Percentiles rank a stretch among this genome's conserved stretches.
phyloP scores from a whole-genome alignment of 2,113 vertebrate genomes.

The Syngnathus typhle region DNA sequence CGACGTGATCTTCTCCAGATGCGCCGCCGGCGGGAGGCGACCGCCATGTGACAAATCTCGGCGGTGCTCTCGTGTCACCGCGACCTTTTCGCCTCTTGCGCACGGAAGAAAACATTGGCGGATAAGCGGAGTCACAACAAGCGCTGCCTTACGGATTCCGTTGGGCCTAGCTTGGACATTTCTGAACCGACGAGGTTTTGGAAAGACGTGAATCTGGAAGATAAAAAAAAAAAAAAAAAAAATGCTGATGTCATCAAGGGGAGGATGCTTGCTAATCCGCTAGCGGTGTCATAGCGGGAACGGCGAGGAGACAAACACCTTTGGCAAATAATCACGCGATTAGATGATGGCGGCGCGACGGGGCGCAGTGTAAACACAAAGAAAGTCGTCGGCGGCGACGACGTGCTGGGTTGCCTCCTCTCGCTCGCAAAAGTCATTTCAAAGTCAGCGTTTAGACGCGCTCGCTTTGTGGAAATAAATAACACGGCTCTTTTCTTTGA shows the following conservation, averaged over 20 bases:
- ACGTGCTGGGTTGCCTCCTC: background rate
- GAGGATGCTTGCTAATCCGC: conserved; percentile 25
- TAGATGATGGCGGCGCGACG: conserved; percentile 14
- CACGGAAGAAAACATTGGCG: background rate
- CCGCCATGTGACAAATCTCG: background rate
- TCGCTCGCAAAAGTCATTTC: conserved; percentile 15
- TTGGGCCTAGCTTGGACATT: conserved; percentile 6
- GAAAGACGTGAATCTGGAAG: background rate
- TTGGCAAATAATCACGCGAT: conserved; percentile 40
- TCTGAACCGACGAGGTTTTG: conserved; percentile 39
- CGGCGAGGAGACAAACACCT: conserved; percentile 40
- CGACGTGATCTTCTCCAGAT: background rate
- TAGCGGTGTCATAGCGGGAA: conserved; percentile 33
- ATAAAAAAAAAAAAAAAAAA: too few relatives aligned
- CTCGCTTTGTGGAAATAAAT: conserved; percentile 1
- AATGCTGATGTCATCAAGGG: too few relatives aligned
- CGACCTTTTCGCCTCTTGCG: background rate
- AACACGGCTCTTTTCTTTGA: conserved; percentile 18
- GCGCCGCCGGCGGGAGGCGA: background rate
- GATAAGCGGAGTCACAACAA: conserved; percentile 4
- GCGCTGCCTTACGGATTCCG: conserved; percentile 4
- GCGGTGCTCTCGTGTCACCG: background rate
- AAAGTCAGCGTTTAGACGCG: conserved; percentile 20
- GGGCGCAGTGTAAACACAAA: conserved; percentile 2
- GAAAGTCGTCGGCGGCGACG: conserved; percentile 8